Evolutionary conservation across 1,140 invertebrate species (phyloP).

Genomic region (Dinothrombium tinctorium): DNA sequence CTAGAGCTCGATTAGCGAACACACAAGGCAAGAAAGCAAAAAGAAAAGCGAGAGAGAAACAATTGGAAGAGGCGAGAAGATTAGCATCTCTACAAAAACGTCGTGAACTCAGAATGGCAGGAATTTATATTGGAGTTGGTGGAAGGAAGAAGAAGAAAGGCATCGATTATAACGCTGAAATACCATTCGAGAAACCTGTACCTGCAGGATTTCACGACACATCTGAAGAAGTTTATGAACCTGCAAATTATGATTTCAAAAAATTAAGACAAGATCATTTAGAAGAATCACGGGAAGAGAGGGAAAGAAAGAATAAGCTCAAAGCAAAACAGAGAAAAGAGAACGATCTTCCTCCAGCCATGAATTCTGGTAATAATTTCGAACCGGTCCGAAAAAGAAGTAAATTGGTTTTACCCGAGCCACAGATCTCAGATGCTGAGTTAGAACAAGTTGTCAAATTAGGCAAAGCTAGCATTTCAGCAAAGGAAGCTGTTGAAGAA

Average conservation of each 20-base stretch:
- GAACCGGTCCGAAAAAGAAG: slow-evolving; percentile 79
- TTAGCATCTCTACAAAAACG: slow-evolving; percentile 89
- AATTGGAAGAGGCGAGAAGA: slow-evolving; percentile 85
- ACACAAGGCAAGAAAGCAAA: slow-evolving; percentile 99
- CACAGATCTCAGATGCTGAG: slow-evolving; percentile 74
- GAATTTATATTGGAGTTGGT: slow-evolving; percentile 50
- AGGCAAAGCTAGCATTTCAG: slow-evolving; percentile 77
- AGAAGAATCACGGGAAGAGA: slow-evolving; percentile 65
- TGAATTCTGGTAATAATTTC: slow-evolving; percentile 52
- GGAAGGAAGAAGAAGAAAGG: slow-evolving; percentile 46
- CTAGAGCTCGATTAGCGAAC: slow-evolving; percentile 86
- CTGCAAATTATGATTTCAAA: slow-evolving; percentile 64
- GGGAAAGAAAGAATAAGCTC: slow-evolving; percentile 68
- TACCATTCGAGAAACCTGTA: slow-evolving; percentile 87
- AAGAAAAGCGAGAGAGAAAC: slow-evolving; percentile 92
- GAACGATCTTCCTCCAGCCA: slow-evolving; percentile 76
- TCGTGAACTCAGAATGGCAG: slow-evolving; percentile 82
- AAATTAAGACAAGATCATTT: slow-evolving; percentile 69
- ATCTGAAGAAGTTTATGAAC: slow-evolving; percentile 60
- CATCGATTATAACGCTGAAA: slow-evolving; percentile 92
- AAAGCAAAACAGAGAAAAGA: slow-evolving; percentile 72
- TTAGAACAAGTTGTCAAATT: slow-evolving; percentile 75
- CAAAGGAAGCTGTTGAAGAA: slow-evolving; percentile 66
- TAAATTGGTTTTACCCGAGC: slow-evolving; percentile 81
- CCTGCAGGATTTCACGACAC: slow-evolving; percentile 82